Conservation (phyloP, 2,888 invertebrate genomes). For the Clusia tigrina region DNA sequence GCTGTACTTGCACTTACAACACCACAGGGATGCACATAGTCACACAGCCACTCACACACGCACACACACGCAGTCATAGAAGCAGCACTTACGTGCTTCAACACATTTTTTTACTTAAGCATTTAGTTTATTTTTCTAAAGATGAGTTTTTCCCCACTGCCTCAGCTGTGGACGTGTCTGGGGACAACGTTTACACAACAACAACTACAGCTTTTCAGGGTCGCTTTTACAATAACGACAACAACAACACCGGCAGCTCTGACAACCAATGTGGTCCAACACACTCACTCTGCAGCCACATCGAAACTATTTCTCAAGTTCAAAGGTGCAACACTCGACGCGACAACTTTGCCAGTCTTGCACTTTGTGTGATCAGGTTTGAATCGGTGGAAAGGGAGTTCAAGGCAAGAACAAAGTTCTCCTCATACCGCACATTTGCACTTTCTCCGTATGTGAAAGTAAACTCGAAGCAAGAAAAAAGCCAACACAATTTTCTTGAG, state of each 20-base stretch:
- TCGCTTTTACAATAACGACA: background rate
- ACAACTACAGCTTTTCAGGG: background rate
- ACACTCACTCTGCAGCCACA: too few relatives aligned
- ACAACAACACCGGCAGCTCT: background rate
- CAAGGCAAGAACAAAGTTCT: background rate
- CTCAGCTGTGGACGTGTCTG: background rate
- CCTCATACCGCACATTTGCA: background rate
- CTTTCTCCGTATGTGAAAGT: conserved; percentile 3
- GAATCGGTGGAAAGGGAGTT: too few relatives aligned
- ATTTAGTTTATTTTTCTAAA: too few relatives aligned
- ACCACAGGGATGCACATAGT: background rate
- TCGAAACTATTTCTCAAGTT: conserved; percentile 1
- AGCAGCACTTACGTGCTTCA: too few relatives aligned
- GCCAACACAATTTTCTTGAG: background rate
- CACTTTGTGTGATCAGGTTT: too few relatives aligned
- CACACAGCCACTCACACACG: too few relatives aligned
- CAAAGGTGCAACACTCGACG: background rate
- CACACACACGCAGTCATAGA: too few relatives aligned
- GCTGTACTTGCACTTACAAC: background rate
- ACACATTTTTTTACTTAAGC: too few relatives aligned
- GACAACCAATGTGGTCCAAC: too few relatives aligned
- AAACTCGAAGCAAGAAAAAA: conserved; percentile 1
- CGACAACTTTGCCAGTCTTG: conserved; percentile 1
- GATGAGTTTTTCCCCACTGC: background rate
- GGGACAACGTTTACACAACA: background rate